These are phyloP conservation scores for Ophioninae sp. DNA, from an alignment of 2,888 invertebrate genomes.

Conservation along the genomic window DNA sequence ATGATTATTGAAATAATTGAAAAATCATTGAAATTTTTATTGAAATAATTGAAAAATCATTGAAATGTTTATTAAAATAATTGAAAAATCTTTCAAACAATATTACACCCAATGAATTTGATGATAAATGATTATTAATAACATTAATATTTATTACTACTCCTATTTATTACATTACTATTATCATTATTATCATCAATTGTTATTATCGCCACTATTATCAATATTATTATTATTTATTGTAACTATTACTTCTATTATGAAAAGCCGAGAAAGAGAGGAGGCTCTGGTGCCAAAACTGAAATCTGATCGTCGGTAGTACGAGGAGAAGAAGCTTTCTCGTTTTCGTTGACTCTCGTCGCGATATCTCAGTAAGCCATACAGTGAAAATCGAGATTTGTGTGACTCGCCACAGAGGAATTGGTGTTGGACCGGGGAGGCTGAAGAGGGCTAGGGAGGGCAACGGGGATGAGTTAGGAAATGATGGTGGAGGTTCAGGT, in stretches of 20 bases:
- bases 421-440: neutral
- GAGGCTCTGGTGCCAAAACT: conserved; percentile 26
- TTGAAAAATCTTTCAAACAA: too few species aligned
- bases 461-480: conserved; percentile 4
- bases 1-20: neutral
- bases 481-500: conserved; percentile 27
- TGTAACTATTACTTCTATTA: conserved; percentile 1
- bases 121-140: too few species aligned
- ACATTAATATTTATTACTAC: too few species aligned
- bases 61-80: too few species aligned
- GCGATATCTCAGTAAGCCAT: conserved; percentile 36
- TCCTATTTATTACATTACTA: neutral
- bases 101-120: too few species aligned
- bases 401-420: conserved; percentile 7
- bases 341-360: conserved; percentile 13
- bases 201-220: neutral
- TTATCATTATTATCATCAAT: neutral
- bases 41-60: too few species aligned
- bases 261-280: conserved; percentile 2
- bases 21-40: too few species aligned
- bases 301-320: conserved; percentile 56
- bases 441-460: neutral
- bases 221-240: neutral
- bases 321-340: conserved; percentile 25
- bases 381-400: conserved; percentile 30